Conservation (phyloP, 1,140 invertebrate genomes). For the Lithobius niger region DNA sequence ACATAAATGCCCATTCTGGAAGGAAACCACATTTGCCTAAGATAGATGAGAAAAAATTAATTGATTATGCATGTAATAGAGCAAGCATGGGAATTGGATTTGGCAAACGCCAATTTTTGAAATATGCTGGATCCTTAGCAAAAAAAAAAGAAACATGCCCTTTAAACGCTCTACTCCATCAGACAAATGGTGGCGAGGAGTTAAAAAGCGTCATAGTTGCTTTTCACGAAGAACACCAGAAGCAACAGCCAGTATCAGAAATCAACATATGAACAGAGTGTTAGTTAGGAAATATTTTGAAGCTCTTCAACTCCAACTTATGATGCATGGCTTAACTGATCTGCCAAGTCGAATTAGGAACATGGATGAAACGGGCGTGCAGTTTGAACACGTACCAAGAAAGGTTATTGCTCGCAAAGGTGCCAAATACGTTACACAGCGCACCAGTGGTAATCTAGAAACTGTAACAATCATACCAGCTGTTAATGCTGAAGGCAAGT, state of each 20-base stretch:
- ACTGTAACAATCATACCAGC: not conserved
- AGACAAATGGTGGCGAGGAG: too few species aligned
- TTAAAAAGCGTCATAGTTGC: too few species aligned
- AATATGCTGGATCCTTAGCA: not conserved
- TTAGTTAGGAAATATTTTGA: not conserved
- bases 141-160: not conserved
- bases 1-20: too few species aligned
- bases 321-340: not conserved
- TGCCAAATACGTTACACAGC: not conserved
- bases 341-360: not conserved
- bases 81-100: not conserved
- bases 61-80: not conserved
- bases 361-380: constrained; percentile 6
- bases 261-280: too few species aligned
- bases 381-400: not conserved
- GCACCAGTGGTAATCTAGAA: constrained; percentile 8
- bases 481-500: not conserved
- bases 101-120: not conserved
- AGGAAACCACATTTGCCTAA: not conserved
- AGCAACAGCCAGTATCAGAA: too few species aligned
- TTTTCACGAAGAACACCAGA: too few species aligned
- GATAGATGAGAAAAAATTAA: not conserved
- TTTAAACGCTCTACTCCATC: too few species aligned
- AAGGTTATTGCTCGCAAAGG: constrained; percentile 1
- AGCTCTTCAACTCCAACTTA: not conserved